These are phyloP conservation scores for Rousettus leschenaultii DNA, from an alignment of 2,113 vertebrate genomes.

Conservation along the genomic window DNA sequence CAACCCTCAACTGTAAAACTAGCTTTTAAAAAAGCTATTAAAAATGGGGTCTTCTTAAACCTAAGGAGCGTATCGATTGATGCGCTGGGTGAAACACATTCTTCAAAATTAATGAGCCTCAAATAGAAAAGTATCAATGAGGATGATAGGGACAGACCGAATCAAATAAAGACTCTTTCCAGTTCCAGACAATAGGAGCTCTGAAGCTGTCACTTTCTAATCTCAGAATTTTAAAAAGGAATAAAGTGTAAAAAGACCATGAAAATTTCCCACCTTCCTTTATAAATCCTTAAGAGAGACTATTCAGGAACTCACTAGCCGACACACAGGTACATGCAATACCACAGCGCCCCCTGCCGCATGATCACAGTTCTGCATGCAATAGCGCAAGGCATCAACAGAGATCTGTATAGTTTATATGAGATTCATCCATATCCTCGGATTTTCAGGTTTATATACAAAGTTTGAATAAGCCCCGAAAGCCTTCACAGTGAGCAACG, in stretches of 20 bases:
- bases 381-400: rapidly evolving
- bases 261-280: neutral
- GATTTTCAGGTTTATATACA: neutral
- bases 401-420: neutral
- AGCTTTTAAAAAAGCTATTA: neutral
- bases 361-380: neutral
- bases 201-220: neutral
- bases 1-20: neutral
- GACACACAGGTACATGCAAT: neutral
- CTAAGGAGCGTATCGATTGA: neutral
- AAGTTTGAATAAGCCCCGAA: neutral
- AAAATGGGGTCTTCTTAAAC: neutral
- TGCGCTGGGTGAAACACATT: neutral
- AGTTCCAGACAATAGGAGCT: neutral
- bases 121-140: neutral
- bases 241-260: neutral
- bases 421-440: neutral
- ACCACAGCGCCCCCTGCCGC: neutral
- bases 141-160: neutral
- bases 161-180: neutral
- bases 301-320: rapidly evolving
- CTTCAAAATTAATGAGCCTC: neutral
- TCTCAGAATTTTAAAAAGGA: neutral
- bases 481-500: neutral
- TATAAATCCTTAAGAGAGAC: neutral